Base-by-base conservation (phyloP, 2,888 invertebrate species). In the Euclidia mi region DNA sequence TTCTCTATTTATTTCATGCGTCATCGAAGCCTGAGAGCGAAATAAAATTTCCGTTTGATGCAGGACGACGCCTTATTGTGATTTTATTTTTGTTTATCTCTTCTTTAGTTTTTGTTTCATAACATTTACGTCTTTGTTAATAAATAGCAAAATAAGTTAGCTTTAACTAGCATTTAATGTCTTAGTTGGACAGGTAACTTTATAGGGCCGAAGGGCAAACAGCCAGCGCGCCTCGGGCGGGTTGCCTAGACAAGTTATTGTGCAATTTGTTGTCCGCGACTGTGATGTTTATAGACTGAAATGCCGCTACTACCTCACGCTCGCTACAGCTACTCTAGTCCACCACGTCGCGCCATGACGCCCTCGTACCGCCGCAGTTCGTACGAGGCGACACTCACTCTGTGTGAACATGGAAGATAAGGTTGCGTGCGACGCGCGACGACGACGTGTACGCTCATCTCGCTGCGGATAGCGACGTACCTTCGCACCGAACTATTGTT, bases 261-360 rank as follows among this genome's bases (percentile, higher is more conserved):
- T 94, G 94, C 94, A 94, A 94, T 94, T 91, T 89, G 89, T 90
- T 92, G 90, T 93, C 91, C 95, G 95, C 95, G 95, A 95, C 96
- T 96, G 96, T 96, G 96, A 96, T 96, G 95, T 95, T 95, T 92
- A 94, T 95, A 95, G 95, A 95, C 95, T 95, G 95, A 95, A 90
- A 94, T 82, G 91, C 94, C 94, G 88, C 92, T 89, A 91, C 94
- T 94, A 94, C 94, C 94, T 94, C 94, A 92, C 94, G 91, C 91
- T 91, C 89, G 91, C 91, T 89, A 87, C 89, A 87, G 87, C 88
- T 87, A 83, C 89, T 94, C 94, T 93, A 94, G 94, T 94, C 94
- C 88, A 76, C 83, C 85, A 85, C 89, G 89, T 88, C 88, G 88
- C 87, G 81, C 86, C 79, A 70, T 75, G n/a, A n/a, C n/a, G 84